Evolutionary conservation across 2,113 vertebrate species (phyloP).

Genomic region (Donacobius atricapilla): DNA sequence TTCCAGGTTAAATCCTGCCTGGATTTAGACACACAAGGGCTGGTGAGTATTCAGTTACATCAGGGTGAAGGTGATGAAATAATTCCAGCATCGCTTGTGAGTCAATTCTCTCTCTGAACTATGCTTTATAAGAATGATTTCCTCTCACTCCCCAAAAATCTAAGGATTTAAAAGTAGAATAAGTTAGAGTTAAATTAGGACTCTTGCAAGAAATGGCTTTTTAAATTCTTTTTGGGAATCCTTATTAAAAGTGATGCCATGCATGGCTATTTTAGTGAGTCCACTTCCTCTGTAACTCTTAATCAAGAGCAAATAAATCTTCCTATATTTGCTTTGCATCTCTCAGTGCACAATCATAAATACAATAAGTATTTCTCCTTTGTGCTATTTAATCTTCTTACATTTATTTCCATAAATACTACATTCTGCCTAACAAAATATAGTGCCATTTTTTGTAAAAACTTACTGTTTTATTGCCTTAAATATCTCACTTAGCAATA

Average conservation of each 20-base stretch:
- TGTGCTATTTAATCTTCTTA: neutral
- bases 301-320: neutral
- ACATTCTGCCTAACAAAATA: neutral
- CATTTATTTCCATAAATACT: neutral
- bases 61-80: neutral
- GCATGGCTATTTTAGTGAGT: neutral
- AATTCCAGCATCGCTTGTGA: neutral
- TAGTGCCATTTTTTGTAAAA: neutral
- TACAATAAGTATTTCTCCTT: neutral
- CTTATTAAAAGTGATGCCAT: neutral
- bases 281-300: neutral
- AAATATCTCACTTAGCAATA: neutral
- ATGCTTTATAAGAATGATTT: neutral
- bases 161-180: neutral
- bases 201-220: neutral
- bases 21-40: neutral
- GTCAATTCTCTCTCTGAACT: neutral
- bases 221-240: neutral
- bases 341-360: neutral
- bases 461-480: neutral
- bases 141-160: neutral
- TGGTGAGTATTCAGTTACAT: neutral
- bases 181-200: neutral
- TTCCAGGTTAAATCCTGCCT: neutral
- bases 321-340: neutral